A percentile compares a stretch with the other conserved stretches of the same genome.
Evolutionary conservation across 2,113 vertebrate genomes (phyloP).

Genomic region (Phaethornis superciliosus): DNA sequence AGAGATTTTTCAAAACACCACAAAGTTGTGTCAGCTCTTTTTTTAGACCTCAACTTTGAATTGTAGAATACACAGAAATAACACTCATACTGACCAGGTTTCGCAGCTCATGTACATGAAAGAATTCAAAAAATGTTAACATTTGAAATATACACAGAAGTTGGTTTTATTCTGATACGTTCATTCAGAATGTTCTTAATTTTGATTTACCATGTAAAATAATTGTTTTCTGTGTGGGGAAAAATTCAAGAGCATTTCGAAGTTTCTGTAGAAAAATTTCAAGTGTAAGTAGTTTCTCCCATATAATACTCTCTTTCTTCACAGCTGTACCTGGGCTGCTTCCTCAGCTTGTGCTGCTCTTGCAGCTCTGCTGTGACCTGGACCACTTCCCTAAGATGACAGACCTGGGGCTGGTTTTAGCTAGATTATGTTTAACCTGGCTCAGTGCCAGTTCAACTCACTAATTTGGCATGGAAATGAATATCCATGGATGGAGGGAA

Average conservation of each 20-base stretch:
- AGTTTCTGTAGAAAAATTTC: not conserved
- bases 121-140: not conserved
- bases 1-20: not conserved
- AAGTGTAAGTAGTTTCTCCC: not conserved
- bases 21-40: not conserved
- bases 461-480: not conserved
- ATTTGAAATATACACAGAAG: not conserved
- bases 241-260: not conserved
- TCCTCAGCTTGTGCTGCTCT: not conserved
- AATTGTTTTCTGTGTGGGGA: fast-evolving
- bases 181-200: not conserved
- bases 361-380: not conserved
- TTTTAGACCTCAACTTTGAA: not conserved
- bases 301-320: fast-evolving
- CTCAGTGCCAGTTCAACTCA: not conserved
- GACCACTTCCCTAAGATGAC: not conserved
- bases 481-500: not conserved
- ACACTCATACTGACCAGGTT: not conserved
- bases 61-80: not conserved
- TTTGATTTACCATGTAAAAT: not conserved
- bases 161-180: not conserved
- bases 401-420: not conserved
- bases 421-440: conserved; percentile 10
- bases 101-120: fast-evolving
- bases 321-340: not conserved